Evolutionary conservation across 2,888 invertebrate genomes (phyloP).

Genomic region (Corythucha ciliata): DNA sequence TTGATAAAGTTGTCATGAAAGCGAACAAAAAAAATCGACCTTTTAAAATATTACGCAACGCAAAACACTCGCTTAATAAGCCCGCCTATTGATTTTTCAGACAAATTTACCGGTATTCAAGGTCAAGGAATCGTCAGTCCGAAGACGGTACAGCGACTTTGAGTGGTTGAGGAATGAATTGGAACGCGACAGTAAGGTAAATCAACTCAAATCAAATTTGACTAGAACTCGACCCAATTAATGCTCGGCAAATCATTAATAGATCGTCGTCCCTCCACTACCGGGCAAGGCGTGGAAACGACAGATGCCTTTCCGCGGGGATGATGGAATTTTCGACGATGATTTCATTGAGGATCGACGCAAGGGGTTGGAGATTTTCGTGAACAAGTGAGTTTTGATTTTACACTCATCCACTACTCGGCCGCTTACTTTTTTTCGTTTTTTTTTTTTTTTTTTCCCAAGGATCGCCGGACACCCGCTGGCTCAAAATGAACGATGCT

Average conservation of each 20-base stretch:
- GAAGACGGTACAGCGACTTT: slow-evolving; percentile 97
- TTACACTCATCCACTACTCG: not conserved
- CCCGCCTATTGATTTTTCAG: too few species aligned
- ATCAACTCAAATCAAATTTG: not conserved
- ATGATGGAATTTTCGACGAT: slow-evolving; percentile 99
- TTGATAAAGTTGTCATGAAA: too few species aligned
- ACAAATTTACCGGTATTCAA: slow-evolving; percentile 99
- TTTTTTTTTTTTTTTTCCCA: not conserved
- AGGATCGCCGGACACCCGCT: slow-evolving; percentile 97
- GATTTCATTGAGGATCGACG: slow-evolving; percentile 98
- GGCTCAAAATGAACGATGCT: slow-evolving; percentile 96
- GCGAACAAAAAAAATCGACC: too few species aligned
- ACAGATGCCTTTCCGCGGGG: slow-evolving; percentile 95
- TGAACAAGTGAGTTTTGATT: slow-evolving; percentile 73
- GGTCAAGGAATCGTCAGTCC: slow-evolving; percentile 95
- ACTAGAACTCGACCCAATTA: not conserved
- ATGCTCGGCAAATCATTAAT: not conserved
- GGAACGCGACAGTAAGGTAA: slow-evolving; percentile 96
- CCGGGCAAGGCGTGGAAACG: slow-evolving; percentile 98
- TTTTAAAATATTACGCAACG: too few species aligned
- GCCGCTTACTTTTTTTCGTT: not conserved
- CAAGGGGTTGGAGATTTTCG: slow-evolving; percentile 93
- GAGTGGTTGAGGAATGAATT: slow-evolving; percentile 98
- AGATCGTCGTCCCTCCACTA: slow-evolving; percentile 97
- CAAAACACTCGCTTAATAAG: too few species aligned